Percentiles rank a stretch among this genome's conserved stretches.
Conservation (phyloP, 2,797 vertebrate genomes). For the Rachycentron canadum region DNA sequence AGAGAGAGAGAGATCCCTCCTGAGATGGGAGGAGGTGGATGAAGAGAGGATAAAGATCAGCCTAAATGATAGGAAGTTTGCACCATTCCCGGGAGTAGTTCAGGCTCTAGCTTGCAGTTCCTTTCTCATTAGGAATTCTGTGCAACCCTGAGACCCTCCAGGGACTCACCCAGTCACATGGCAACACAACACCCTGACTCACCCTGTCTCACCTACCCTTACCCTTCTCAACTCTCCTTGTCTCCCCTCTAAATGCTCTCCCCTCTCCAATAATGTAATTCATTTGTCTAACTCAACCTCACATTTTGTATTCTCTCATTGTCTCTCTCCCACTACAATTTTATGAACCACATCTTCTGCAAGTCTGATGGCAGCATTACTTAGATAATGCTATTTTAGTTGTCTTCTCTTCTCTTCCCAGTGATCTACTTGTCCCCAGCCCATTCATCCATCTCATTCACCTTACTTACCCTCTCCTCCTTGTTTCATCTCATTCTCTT, state of each 20-base stretch:
- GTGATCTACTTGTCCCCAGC: constrained; percentile 37
- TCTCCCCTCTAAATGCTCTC: constrained; percentile 21
- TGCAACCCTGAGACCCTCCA: constrained; percentile 38
- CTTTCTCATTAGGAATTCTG: constrained; percentile 74
- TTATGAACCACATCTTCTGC: constrained; percentile 22
- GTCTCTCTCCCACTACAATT: neutral
- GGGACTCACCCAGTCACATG: constrained; percentile 35
- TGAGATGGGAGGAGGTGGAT: constrained; percentile 10
- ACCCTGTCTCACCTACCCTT: constrained; percentile 32
- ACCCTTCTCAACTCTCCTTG: neutral
- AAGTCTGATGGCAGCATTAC: constrained; percentile 12
- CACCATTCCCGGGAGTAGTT: constrained; percentile 57
- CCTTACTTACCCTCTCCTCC: constrained; percentile 44
- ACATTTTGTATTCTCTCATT: neutral
- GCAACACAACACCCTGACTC: constrained; percentile 59
- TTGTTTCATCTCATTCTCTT: constrained; percentile 50
- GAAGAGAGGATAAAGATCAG: constrained; percentile 42
- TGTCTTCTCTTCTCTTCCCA: constrained; percentile 38
- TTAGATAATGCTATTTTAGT: constrained; percentile 9
- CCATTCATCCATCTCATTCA: constrained; percentile 44
- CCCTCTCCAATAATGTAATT: constrained; percentile 36
- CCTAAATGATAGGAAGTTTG: constrained; percentile 43
- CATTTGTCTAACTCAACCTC: constrained; percentile 26
- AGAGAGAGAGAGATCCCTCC: neutral
- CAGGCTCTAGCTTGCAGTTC: constrained; percentile 56